Base-by-base conservation (phyloP, 2,797 vertebrate genomes). In the Basileuterus tristriatus region DNA sequence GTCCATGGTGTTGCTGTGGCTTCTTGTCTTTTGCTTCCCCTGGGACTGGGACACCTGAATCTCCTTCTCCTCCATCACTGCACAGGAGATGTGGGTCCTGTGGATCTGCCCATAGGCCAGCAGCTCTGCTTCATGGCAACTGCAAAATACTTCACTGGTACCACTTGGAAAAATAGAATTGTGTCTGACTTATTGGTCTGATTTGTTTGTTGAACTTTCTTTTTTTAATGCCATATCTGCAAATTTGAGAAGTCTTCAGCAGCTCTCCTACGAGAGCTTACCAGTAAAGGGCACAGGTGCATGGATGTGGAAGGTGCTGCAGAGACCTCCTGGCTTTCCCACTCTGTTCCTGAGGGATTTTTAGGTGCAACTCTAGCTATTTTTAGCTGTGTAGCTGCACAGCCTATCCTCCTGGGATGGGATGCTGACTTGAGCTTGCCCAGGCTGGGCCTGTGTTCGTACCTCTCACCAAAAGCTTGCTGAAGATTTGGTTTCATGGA, bases 61-160 rank as follows among this genome's bases (percentile, higher is more conserved):
- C 36, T 62, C 12, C 15, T 85, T 86, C 82, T 58, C 53, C 55
- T 15, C 1, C 34, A 17, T 19, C 8, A 6, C 37, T n/a, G 22
- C 2, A 4, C 3, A 22, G 44, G 58, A 52, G 6, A 56, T 1
- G 0, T 15, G 12, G 8, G 59, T 69, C 52, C 18, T 9, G 6
- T 9, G 34, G 36, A 20, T 27, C 30, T 86, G 41, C 29, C 29
- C 2, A 1, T 2, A n/a, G 64, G 20, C 53, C 15, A 55, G 11
- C 32, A 79, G 39, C 43, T 72, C 36, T 85, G 47, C 85, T 58
- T 87, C 2, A 0, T 17, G 44, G 27, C 56, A 64, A 15, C 60
- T 84, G 80, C 47, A 52, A 13, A 87, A 50, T 69, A 50, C 32
- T 82, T 68, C 19, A 2, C 22, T 50, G 29, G 8, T 75, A 47